phyloP scores from a whole-genome alignment of 2,888 invertebrate species.

The Cheilosia variabilis region DNA sequence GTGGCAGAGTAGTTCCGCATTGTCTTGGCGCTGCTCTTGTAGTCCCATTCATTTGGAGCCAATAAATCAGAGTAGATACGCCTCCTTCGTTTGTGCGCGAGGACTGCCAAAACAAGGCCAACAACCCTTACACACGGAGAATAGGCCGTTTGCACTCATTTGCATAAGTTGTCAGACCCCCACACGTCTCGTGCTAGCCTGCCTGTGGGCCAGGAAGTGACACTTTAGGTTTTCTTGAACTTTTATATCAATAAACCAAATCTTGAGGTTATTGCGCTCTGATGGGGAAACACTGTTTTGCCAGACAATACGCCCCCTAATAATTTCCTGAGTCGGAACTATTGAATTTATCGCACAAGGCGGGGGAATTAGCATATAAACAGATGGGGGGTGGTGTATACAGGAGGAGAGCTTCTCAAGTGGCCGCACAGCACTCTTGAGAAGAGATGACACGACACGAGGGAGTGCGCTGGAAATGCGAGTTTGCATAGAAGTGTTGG shows the following conservation, averaged over 20 bases:
- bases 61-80: slow-evolving; percentile 50
- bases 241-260: slow-evolving; percentile 60
- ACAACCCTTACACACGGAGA: slow-evolving; percentile 31
- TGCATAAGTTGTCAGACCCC: slow-evolving; percentile 33
- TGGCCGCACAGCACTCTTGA: slow-evolving; percentile 35
- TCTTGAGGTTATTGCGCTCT: slow-evolving; percentile 55
- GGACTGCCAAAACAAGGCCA: slow-evolving; percentile 57
- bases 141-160: slow-evolving; percentile 30
- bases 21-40: slow-evolving; percentile 9
- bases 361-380: slow-evolving; percentile 24
- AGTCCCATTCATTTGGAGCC: slow-evolving; percentile 20
- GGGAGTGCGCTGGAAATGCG: slow-evolving; percentile 25
- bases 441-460: slow-evolving; percentile 37
- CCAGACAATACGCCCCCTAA: slow-evolving; percentile 63
- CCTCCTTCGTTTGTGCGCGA: slow-evolving; percentile 16
- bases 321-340: slow-evolving; percentile 68
- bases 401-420: slow-evolving; percentile 40
- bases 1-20: slow-evolving; percentile 58
- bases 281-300: slow-evolving; percentile 7
- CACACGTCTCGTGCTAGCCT: background rate
- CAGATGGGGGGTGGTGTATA: slow-evolving; percentile 47
- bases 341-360: slow-evolving; percentile 40
- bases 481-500: slow-evolving; percentile 24
- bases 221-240: slow-evolving; percentile 66
- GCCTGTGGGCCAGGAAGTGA: slow-evolving; percentile 41